These are phyloP conservation scores for Telmatherina bonti DNA, from an alignment of 2,797 vertebrate genomes.

Conservation along the genomic window DNA sequence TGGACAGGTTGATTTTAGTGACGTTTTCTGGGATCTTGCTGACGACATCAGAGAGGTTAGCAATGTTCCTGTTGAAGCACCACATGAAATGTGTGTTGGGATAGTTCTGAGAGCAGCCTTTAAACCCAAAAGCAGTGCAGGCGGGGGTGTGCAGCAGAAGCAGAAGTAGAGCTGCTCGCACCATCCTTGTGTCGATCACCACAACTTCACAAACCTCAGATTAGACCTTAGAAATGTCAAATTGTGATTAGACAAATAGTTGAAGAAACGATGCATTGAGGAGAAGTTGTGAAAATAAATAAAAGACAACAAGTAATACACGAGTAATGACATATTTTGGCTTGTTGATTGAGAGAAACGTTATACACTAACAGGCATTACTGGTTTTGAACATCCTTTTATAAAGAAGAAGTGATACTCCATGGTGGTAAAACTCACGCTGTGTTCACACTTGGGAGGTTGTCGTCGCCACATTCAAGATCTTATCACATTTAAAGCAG, in stretches of 20 bases:
- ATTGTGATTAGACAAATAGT: background rate
- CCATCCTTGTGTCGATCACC: slow-evolving; percentile 16
- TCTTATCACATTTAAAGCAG: too few species aligned
- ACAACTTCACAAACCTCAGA: background rate
- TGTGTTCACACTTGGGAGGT: too few species aligned
- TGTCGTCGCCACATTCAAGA: too few species aligned
- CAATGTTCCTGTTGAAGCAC: slow-evolving; percentile 36
- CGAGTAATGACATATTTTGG: too few species aligned
- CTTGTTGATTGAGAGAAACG: too few species aligned
- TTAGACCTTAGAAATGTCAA: slow-evolving; percentile 9
- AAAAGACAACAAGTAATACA: too few species aligned
- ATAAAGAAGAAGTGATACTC: too few species aligned
- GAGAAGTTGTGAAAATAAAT: too few species aligned
- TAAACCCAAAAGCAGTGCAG: slow-evolving; percentile 39
- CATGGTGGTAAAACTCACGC: too few species aligned
- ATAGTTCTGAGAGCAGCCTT: slow-evolving; percentile 30
- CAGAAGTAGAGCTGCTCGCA: slow-evolving; percentile 13
- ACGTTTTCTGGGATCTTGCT: slow-evolving; percentile 32
- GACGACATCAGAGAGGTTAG: slow-evolving; percentile 30
- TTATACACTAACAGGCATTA: too few species aligned
- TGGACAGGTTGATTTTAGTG: slow-evolving; percentile 23
- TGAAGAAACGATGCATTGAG: too few species aligned
- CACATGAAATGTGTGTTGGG: background rate
- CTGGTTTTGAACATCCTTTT: too few species aligned
- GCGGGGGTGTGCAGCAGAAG: slow-evolving; percentile 25